Evolutionary conservation across 2,888 invertebrate species (phyloP).

Genomic region (Apotomis turbidana): DNA sequence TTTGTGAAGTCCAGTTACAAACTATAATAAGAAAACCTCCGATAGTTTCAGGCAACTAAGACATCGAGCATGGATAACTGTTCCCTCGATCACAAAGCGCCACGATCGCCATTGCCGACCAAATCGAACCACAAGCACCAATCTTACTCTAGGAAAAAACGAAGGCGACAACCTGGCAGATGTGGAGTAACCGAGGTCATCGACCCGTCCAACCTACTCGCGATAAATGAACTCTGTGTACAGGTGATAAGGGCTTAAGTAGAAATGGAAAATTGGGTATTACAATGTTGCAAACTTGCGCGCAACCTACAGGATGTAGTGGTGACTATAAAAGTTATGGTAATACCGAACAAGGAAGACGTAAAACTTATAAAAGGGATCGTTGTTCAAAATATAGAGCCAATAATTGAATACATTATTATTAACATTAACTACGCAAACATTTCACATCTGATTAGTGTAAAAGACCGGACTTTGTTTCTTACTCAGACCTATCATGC

Average conservation of each 20-base stretch:
- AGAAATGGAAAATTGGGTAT: background rate
- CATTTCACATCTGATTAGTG: no score
- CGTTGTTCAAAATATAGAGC: constrained; percentile 1
- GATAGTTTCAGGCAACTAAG: background rate
- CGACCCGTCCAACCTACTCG: constrained; percentile 7
- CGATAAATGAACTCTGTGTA: background rate
- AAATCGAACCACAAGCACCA: constrained; percentile 31
- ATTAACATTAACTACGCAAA: no score
- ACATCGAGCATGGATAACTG: constrained; percentile 23
- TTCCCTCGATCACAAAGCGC: constrained; percentile 8
- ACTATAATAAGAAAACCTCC: background rate
- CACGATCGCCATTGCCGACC: constrained; percentile 23
- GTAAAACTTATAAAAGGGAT: constrained; percentile 7
- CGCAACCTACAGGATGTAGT: constrained; percentile 33
- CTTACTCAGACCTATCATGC: no score
- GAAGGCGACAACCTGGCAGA: constrained; percentile 32
- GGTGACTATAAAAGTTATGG: constrained; percentile 29
- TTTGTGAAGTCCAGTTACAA: no score
- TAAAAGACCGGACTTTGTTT: no score
- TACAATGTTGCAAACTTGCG: constrained; percentile 27
- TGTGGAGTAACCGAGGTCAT: constrained; percentile 28
- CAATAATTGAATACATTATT: background rate
- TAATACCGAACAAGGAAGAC: constrained; percentile 18
- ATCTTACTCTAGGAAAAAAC: constrained; percentile 31
- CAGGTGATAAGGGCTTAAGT: constrained; percentile 14